These are phyloP conservation scores for Drosophila leontia DNA, from an alignment of 1,140 invertebrate genomes.

Conservation along the genomic window DNA sequence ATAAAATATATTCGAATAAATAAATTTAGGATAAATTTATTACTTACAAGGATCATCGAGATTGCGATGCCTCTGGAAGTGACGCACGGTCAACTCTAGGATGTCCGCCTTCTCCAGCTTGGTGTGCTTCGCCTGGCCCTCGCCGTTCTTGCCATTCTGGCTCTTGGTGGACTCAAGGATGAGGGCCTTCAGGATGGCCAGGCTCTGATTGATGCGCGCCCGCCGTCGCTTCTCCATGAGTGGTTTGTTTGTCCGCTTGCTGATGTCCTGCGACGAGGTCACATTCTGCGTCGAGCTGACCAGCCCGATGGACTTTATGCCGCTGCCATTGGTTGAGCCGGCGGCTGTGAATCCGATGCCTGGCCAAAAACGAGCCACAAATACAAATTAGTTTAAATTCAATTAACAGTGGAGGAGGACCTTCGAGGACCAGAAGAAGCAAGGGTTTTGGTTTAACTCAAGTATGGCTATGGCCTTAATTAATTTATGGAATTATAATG, in stretches of 20 bases:
- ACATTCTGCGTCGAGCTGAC: constrained; percentile 84
- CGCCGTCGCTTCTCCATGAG: constrained; percentile 95
- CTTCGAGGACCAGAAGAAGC: neutral
- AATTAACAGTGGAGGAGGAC: neutral
- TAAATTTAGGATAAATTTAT: neutral
- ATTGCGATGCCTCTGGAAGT: constrained; percentile 91
- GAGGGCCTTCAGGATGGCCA: constrained; percentile 93
- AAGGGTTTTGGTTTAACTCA: neutral
- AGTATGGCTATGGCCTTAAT: neutral
- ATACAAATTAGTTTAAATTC: constrained; percentile 1
- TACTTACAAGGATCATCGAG: constrained; percentile 87
- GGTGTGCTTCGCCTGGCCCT: constrained; percentile 90
- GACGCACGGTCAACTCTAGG: constrained; percentile 95
- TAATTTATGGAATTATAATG: neutral
- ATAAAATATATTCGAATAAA: constrained; percentile 4
- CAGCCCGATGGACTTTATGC: constrained; percentile 79
- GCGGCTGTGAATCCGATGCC: constrained; percentile 78
- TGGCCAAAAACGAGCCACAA: constrained; percentile 5
- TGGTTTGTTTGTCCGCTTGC: constrained; percentile 91
- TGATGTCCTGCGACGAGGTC: constrained; percentile 82
- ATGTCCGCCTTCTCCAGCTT: constrained; percentile 97
- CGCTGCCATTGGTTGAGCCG: constrained; percentile 74
- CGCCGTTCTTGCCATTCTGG: constrained; percentile 84
- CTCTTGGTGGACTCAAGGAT: constrained; percentile 89
- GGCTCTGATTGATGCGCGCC: constrained; percentile 94